Percentiles rank a stretch among this genome's conserved stretches.
Evolutionary conservation across 2,113 vertebrate species (phyloP).

Genomic region (Heterotis niloticus): DNA sequence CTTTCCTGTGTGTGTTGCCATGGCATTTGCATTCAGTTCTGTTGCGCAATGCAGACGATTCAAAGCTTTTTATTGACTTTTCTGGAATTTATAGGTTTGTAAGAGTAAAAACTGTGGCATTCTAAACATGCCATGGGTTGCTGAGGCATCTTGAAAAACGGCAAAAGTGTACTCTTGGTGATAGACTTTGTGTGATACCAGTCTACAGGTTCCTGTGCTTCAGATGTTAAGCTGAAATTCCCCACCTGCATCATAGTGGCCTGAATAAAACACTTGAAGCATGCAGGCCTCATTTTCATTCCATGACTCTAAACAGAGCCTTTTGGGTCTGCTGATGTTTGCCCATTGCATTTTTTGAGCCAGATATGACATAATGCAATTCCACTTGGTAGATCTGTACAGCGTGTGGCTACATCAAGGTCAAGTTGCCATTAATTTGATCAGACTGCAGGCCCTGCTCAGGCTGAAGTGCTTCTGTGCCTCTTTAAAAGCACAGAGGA

Average conservation of each 20-base stretch:
- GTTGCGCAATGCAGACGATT: background rate
- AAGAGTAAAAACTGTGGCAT: no score
- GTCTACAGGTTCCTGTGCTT: no score
- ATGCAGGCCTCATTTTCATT: conserved; percentile 17
- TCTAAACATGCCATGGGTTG: no score
- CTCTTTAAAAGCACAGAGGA: conserved; percentile 30
- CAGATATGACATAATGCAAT: conserved; percentile 26
- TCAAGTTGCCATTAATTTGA: conserved; percentile 35
- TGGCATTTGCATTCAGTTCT: background rate
- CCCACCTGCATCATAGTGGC: background rate
- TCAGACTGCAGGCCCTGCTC: conserved; percentile 22
- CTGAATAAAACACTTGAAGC: conserved; percentile 1
- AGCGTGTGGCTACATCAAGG: conserved; percentile 32
- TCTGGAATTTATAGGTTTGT: no score
- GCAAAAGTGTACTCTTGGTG: background rate
- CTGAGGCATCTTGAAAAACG: no score
- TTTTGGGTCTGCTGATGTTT: conserved; percentile 9
- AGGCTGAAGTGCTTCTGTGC: conserved; percentile 4
- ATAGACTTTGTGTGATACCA: no score
- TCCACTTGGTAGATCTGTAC: conserved; percentile 20
- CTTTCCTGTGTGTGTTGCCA: no score
- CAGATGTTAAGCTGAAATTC: no score
- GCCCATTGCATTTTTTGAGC: conserved; percentile 1
- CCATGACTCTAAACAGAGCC: conserved; percentile 7
- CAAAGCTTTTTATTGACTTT: background rate